These are phyloP conservation scores for Drosophila athabasca DNA, from an alignment of 1,140 invertebrate species.

Conservation along the genomic window DNA sequence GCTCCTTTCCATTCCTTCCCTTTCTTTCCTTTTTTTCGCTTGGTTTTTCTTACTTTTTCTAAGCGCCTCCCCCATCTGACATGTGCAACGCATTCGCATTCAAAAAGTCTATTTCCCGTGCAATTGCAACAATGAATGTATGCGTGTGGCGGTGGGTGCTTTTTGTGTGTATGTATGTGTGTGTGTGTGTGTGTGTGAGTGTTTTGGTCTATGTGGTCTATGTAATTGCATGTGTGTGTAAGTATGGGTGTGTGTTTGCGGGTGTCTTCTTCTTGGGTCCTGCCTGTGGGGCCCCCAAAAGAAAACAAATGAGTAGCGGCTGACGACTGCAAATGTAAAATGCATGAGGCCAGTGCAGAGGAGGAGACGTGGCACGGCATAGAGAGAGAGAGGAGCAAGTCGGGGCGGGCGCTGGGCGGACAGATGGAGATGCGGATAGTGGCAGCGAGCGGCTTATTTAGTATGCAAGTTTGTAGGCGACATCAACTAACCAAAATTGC, in stretches of 20 bases:
- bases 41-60: constrained; percentile 55
- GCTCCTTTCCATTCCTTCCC: constrained; percentile 26
- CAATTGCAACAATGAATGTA: constrained; percentile 73
- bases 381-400: not conserved
- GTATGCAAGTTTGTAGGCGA: constrained; percentile 75
- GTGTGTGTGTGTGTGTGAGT: not conserved
- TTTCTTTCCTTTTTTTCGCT: constrained; percentile 4
- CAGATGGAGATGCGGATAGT: constrained; percentile 37
- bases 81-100: constrained; percentile 81
- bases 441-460: constrained; percentile 70
- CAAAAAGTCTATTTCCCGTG: constrained; percentile 81
- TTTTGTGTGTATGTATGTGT: constrained; percentile 10
- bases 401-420: too few species aligned
- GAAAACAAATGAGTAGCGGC: constrained; percentile 78
- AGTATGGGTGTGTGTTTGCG: constrained; percentile 24
- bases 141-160: constrained; percentile 44
- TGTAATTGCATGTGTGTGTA: constrained; percentile 36
- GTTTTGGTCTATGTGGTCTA: constrained; percentile 20
- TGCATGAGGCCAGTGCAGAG: constrained; percentile 47
- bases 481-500: constrained; percentile 68
- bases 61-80: constrained; percentile 70
- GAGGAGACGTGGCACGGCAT: not conserved
- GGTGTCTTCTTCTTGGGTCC: constrained; percentile 20
- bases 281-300: constrained; percentile 67
- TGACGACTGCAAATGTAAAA: constrained; percentile 72